Evolutionary conservation across 1,140 invertebrate species (phyloP).

Genomic region (Himalopsyche phryganea): DNA sequence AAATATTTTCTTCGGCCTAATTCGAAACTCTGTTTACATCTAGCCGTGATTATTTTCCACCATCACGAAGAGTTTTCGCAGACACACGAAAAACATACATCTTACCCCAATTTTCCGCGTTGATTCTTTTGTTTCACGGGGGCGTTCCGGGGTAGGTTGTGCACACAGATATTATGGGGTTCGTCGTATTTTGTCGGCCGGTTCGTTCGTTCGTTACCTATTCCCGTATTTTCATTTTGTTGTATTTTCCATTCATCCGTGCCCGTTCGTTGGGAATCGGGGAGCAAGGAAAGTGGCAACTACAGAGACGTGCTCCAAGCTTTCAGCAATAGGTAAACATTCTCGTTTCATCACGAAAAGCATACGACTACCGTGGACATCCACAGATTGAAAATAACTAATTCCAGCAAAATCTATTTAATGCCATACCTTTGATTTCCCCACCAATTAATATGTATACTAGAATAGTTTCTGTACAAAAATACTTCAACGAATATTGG

Average conservation of each 20-base stretch:
- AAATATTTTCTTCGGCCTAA: slow-evolving; percentile 17
- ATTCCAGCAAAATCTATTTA: too few species aligned
- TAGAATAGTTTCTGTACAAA: too few species aligned
- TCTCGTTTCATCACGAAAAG: too few species aligned
- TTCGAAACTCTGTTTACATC: slow-evolving; percentile 31
- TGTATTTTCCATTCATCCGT: slow-evolving; percentile 30
- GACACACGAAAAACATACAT: slow-evolving; percentile 22
- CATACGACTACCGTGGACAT: too few species aligned
- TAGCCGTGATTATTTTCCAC: slow-evolving; percentile 21
- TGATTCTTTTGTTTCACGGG: slow-evolving; percentile 31
- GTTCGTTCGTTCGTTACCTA: slow-evolving; percentile 19
- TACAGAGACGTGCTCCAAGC: neutral
- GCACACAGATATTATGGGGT: neutral
- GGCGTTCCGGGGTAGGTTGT: neutral
- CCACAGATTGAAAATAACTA: too few species aligned
- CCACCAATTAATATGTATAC: too few species aligned
- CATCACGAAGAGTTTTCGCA: slow-evolving; percentile 3
- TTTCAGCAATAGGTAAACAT: too few species aligned
- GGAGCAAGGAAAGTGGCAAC: slow-evolving; percentile 4
- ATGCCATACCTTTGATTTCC: too few species aligned
- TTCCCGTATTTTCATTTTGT: slow-evolving; percentile 29
- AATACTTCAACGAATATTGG: too few species aligned
- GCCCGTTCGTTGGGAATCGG: neutral
- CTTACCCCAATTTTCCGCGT: slow-evolving; percentile 35
- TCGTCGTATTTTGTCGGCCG: slow-evolving; percentile 13